Evolutionary conservation across 2,888 invertebrate genomes (phyloP).

Genomic region (Diarsia mendica): DNA sequence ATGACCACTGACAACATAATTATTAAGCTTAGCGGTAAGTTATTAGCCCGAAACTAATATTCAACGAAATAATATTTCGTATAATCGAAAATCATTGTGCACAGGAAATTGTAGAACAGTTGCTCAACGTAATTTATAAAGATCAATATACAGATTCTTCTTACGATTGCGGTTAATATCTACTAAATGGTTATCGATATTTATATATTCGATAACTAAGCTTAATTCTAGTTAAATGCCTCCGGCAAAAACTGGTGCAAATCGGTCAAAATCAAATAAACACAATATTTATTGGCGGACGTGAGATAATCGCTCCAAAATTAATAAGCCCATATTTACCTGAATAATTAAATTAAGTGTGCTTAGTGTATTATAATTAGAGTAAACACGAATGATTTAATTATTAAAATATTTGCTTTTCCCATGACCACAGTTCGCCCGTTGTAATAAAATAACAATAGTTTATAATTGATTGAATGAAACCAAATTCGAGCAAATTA

Average conservation of each 20-base stretch:
- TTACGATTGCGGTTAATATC: slow-evolving; percentile 39
- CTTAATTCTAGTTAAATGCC: slow-evolving; percentile 7
- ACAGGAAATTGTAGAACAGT: slow-evolving; percentile 57
- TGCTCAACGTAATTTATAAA: slow-evolving; percentile 33
- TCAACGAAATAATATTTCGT: slow-evolving; percentile 31
- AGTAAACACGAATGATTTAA: slow-evolving; percentile 29
- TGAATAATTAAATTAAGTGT: slow-evolving; percentile 37
- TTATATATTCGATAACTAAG: slow-evolving; percentile 21
- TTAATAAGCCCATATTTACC: slow-evolving; percentile 20
- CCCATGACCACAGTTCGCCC: slow-evolving; percentile 30
- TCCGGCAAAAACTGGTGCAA: slow-evolving; percentile 1
- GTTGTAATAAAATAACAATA: slow-evolving; percentile 1
- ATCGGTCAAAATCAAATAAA: slow-evolving; percentile 26
- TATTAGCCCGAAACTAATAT: slow-evolving; percentile 38
- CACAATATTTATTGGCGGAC: slow-evolving; percentile 15
- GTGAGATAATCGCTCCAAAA: neutral
- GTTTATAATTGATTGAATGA: slow-evolving; percentile 18
- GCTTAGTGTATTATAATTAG: slow-evolving; percentile 18
- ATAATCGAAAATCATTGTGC: slow-evolving; percentile 54
- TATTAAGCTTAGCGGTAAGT: slow-evolving; percentile 32
- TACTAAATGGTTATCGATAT: slow-evolving; percentile 36
- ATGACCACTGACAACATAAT: slow-evolving; percentile 44
- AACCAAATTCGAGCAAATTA: slow-evolving; percentile 7
- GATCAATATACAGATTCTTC: slow-evolving; percentile 37
- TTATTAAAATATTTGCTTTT: slow-evolving; percentile 27